Conservation (phyloP, 2,113 vertebrate genomes). For the Clupea harengus region DNA sequence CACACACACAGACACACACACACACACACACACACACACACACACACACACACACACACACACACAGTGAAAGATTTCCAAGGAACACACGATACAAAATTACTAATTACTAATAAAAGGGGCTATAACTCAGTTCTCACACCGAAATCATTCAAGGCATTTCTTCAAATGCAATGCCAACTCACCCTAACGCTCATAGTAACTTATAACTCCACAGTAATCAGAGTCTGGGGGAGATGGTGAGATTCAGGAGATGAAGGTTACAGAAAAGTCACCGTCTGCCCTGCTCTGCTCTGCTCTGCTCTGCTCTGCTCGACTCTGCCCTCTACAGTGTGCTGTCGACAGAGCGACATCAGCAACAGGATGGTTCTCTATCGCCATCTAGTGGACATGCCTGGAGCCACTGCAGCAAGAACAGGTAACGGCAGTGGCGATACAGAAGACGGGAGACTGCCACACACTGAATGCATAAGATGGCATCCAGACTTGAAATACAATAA, state of each 20-base stretch:
- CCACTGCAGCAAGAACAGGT: not conserved
- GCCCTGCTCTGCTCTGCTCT: too few species aligned
- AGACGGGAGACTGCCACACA: not conserved
- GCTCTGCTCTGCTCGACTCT: too few species aligned
- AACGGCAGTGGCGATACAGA: not conserved
- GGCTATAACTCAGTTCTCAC: not conserved
- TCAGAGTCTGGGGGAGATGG: not conserved
- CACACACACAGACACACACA: constrained; percentile 10
- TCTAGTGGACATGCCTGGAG: constrained; percentile 52
- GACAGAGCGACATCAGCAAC: not conserved
- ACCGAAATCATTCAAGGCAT: not conserved
- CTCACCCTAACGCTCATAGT: not conserved
- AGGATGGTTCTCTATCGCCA: constrained; percentile 45
- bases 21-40: not conserved
- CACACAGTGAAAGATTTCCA: not conserved
- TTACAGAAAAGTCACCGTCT: not conserved
- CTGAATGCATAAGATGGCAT: not conserved
- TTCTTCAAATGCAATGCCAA: not conserved
- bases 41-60: constrained; percentile 22
- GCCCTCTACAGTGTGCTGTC: not conserved
- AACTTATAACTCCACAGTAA: not conserved
- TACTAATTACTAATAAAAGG: not conserved
- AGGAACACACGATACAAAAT: not conserved
- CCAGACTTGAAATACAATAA: not conserved
- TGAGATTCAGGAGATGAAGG: not conserved